A percentile compares a stretch with the other conserved stretches of the same genome.
Conservation (phyloP, 2,888 invertebrate species). For the Itoplectis maculator region DNA sequence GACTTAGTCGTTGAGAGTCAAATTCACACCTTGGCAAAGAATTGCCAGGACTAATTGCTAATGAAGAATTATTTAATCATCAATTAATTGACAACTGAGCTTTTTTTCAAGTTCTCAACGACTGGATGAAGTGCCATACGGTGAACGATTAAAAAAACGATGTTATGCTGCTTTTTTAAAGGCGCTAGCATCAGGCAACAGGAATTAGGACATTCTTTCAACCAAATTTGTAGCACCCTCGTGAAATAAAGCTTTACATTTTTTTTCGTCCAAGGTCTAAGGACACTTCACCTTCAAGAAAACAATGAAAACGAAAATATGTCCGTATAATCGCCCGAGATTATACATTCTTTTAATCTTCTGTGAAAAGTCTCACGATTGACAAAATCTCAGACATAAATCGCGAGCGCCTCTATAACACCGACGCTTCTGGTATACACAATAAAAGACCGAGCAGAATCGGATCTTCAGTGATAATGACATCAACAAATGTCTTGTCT, state of each 20-base stretch:
- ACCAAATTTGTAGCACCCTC: no score
- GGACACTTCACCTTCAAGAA: conserved; percentile 2
- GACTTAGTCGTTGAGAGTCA: conserved; percentile 36
- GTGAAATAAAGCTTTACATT: no score
- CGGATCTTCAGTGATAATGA: conserved; percentile 36
- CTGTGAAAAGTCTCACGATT: conserved; percentile 5
- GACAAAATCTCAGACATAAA: conserved; percentile 33
- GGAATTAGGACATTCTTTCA: no score
- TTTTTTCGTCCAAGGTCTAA: no score
- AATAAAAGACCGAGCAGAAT: conserved; percentile 30
- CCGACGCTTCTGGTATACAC: conserved; percentile 19
- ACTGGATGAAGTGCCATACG: background rate
- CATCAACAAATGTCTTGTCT: conserved; percentile 14
- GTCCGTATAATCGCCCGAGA: conserved; percentile 18
- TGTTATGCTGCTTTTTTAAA: no score
- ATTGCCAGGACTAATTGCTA: background rate
- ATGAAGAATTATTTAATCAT: background rate
- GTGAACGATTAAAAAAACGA: no score
- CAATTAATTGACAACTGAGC: background rate
- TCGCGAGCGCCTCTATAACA: background rate
- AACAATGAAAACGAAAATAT: conserved; percentile 24
- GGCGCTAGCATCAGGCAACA: no score
- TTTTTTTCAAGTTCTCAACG: conserved; percentile 12
- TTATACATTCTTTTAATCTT: conserved; percentile 12
- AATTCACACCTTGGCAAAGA: background rate